Percentiles rank a stretch among this genome's conserved stretches.
These are phyloP conservation scores for Apis florea DNA, from an alignment of 1,140 invertebrate species.

Conservation along the genomic window DNA sequence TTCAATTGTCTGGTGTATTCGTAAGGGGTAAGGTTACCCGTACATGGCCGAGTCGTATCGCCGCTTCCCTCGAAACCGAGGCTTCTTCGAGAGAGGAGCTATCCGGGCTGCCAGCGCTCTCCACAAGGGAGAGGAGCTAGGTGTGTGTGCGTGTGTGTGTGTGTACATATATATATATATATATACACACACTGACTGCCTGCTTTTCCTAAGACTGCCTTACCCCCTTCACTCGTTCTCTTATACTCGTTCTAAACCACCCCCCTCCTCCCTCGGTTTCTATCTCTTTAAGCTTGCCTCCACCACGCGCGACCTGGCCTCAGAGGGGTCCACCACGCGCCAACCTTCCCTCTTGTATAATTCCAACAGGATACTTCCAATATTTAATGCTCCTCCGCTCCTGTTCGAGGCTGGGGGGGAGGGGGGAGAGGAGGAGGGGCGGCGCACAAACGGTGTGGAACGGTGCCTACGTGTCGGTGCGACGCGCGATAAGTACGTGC, in stretches of 20 bases:
- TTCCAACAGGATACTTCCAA: conserved; percentile 68
- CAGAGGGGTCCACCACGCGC: conserved; percentile 45
- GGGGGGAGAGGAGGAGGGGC: neutral
- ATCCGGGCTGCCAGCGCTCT: neutral
- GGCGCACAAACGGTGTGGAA: conserved; percentile 33
- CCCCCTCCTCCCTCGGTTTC: neutral
- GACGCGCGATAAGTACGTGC: conserved; percentile 72
- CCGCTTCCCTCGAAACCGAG: conserved; percentile 52
- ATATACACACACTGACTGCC: neutral
- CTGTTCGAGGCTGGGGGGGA: neutral
- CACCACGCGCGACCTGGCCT: conserved; percentile 31
- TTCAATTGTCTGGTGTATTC: conserved; percentile 77
- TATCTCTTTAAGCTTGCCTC: conserved; percentile 18
- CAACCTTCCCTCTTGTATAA: conserved; percentile 64
- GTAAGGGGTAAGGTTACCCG: conserved; percentile 57
- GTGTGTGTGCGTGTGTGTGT: too few relatives aligned
- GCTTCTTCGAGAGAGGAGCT: conserved; percentile 40
- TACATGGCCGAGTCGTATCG: conserved; percentile 64
- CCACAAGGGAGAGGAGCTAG: too few relatives aligned
- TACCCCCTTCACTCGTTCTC: neutral
- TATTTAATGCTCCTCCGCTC: conserved; percentile 68
- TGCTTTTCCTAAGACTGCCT: conserved; percentile 35
- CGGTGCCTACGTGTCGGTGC: conserved; percentile 51
- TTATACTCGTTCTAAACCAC: conserved; percentile 30
- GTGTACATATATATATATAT: too few relatives aligned